Evolutionary conservation across 2,888 invertebrate species (phyloP), one percentile per base, ranked within the genome.

Genomic region (Ormyrus labotus): DNA sequence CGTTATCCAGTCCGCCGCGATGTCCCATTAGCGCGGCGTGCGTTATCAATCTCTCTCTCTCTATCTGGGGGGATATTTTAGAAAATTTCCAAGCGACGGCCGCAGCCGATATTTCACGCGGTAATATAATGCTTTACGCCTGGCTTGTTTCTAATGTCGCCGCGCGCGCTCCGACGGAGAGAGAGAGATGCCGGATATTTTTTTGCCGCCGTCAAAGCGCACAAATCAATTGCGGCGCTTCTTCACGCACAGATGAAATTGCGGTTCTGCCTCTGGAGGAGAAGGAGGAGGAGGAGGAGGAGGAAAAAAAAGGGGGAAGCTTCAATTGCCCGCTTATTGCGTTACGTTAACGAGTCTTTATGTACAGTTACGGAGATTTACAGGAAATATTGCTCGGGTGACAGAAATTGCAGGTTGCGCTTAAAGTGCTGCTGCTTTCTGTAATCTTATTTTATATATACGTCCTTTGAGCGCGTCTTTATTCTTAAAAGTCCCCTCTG

Each of bases 241-340:
- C 60, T 70, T 60, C 70, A 50, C 70, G 60, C 60, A 50, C 70
- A 60, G 70, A 70, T 70, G 60, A 70, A 71, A 71, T 60, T 71
- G 61, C 71, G 51, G 61, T 65, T 64, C 64, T 5, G 34, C 19
- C 19, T 1, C 19, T 19, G 13, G 13, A 13, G n/a, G 11, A 2
- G 45, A 9, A 13, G 48, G 4, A 5, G 6, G 10, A 19, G 51
- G 51, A 50, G 51, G 34, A 10, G 10, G 34, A 34, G 53, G 53
- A 53, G 53, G 53, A 34, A 7, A 11, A 64, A 48, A 64, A 48
- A 64, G 45, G 48, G 6, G n/a, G 11, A 57, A 11, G 10, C 70
- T 13, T 19, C 58, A 70, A 70, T 70, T 71, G 61, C 34, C 19
- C 61, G 45, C 61, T 51, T 71, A 71, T 60, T 71, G 71, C 61